Base-by-base conservation (phyloP, 2,888 invertebrate genomes). In the Hypomecis atomaria region DNA sequence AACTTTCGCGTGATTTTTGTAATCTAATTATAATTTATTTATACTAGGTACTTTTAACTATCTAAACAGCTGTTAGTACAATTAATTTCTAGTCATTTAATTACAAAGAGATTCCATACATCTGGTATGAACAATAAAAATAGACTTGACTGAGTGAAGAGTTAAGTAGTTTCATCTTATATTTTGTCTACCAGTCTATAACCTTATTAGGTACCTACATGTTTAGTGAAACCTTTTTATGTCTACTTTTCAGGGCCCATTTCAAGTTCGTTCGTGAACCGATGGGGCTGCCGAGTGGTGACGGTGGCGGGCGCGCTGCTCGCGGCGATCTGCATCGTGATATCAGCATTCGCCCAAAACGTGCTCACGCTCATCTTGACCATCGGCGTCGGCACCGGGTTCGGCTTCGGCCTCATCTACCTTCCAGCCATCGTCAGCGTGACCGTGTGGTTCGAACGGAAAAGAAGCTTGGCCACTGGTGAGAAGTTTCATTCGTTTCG, bases 381-480 rank as follows among this genome's bases (percentile, higher is more conserved):
- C n/a, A 97, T 99, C 74, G 99, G 99, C 43, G 86, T 99, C n/a
- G 96, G 98, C 65, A 96, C 98, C 70, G 99, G 99, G 47, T 90
- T 98, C 53, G 99, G 99, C 11, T 98, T 99, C 78, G 99, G 99
- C 0, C 94, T 99, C 70, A 99, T 99, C 84, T 99, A 99, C 86
- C 94, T 99, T 65, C 99, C 99, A 0, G 99, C 99, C 60, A 99
- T 99, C 75, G 99, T 99, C 60, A 98, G 98, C 84, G 99, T 99
- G 42, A 98, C 99, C 2, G 97, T 97, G 76, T 99, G 99, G 94
- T 99, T 99, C 84, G 99, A 99, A 84, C 96, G 97, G 76, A 96
- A 95, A 77, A 94, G 99, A 60, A 98, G 99, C 43, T 94, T 99
- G 76, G 99, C 99, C 6, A 99, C 99, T 0, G 99, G 92, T 92